Evolutionary conservation across 2,113 vertebrate species (phyloP).

Genomic region (Phalacrocorax aristotelis): DNA sequence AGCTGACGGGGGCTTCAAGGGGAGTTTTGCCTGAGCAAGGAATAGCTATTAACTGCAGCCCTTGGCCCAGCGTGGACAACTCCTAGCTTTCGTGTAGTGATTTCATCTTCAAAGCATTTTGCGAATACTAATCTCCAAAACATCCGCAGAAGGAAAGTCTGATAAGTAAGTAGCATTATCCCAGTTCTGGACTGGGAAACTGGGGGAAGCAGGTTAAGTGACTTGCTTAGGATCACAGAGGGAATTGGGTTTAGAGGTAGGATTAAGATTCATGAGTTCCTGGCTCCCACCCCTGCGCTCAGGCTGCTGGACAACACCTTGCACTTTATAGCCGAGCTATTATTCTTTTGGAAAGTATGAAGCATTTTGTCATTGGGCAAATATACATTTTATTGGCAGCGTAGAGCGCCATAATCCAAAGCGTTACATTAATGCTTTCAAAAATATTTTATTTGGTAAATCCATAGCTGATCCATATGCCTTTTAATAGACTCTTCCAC

Average conservation of each 20-base stretch:
- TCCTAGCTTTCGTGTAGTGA: background rate
- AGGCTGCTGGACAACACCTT: conserved; percentile 45
- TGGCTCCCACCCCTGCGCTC: conserved; percentile 15
- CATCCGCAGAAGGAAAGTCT: conserved; percentile 56
- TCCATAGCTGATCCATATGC: conserved; percentile 63
- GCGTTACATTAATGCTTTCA: conserved; percentile 61
- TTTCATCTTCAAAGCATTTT: conserved; percentile 66
- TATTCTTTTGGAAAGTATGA: conserved; percentile 64
- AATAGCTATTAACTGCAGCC: conserved; percentile 4
- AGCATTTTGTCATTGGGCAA: conserved; percentile 61
- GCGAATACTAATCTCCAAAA: conserved; percentile 49
- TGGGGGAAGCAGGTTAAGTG: conserved; percentile 35
- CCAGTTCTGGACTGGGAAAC: conserved; percentile 41
- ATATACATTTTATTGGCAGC: conserved; percentile 37
- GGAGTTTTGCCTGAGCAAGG: background rate
- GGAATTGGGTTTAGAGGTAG: conserved; percentile 51
- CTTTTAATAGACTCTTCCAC: conserved; percentile 82
- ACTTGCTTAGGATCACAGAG: conserved; percentile 28
- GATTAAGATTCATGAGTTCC: conserved; percentile 58
- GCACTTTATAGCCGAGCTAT: conserved; percentile 10
- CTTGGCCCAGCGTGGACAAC: background rate
- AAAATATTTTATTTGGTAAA: conserved; percentile 73
- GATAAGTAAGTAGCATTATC: conserved; percentile 61
- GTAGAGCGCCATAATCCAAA: background rate
- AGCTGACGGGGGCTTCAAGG: background rate